Evolutionary conservation across 2,113 vertebrate species (phyloP).

Genomic region (Pseudopodoces humilis): DNA sequence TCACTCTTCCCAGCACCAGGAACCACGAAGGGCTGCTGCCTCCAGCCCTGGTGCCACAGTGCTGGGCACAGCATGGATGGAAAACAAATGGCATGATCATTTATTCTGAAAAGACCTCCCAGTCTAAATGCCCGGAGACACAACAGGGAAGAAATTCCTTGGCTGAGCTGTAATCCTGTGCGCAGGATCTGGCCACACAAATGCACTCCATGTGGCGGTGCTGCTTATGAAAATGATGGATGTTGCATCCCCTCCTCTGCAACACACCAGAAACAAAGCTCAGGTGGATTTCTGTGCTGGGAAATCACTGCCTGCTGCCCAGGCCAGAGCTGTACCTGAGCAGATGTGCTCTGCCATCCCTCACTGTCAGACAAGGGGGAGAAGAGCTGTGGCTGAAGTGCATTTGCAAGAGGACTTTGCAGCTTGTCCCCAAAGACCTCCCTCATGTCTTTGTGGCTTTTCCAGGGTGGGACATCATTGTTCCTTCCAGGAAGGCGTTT

Average conservation of each 20-base stretch:
- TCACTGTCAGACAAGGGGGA: not conserved
- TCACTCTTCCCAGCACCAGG: not conserved
- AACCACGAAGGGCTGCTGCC: not conserved
- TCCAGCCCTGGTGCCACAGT: not conserved
- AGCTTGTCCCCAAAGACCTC: not conserved
- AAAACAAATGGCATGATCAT: constrained; percentile 38
- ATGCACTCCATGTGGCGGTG: not conserved
- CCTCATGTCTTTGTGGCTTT: not conserved
- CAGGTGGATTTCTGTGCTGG: not conserved
- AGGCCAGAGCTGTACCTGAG: not conserved
- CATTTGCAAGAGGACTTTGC: not conserved
- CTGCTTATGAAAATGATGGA: constrained; percentile 32
- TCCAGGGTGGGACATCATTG: not conserved
- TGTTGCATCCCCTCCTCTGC: not conserved
- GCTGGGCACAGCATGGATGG: not conserved
- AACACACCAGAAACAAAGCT: constrained; percentile 14
- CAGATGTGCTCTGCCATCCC: constrained; percentile 8
- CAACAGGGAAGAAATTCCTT: constrained; percentile 42
- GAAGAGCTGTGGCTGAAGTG: not conserved
- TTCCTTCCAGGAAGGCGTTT: not conserved
- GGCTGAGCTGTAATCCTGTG: constrained; percentile 14
- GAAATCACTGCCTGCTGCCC: constrained; percentile 18
- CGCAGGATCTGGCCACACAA: constrained; percentile 31
- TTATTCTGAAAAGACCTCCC: constrained; percentile 41
- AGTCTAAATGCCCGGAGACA: constrained; percentile 1